Percentiles rank a stretch among this genome's conserved stretches.
Conservation (phyloP, 2,113 vertebrate genomes). For the Lycaon pictus region DNA sequence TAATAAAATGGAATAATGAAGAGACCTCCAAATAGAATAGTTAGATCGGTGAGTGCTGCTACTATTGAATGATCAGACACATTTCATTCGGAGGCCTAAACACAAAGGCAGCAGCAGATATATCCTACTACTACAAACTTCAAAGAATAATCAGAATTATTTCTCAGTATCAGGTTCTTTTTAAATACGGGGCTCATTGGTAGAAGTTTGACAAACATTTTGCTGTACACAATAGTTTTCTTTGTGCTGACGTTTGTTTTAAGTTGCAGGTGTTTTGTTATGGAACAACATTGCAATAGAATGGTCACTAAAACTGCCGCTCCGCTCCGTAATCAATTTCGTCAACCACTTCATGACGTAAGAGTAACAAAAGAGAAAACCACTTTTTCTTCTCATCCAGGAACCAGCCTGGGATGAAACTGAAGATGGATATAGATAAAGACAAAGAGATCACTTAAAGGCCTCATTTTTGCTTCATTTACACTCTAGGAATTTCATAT, state of each 20-base stretch:
- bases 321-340: not conserved
- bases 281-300: constrained; percentile 24
- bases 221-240: not conserved
- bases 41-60: not conserved
- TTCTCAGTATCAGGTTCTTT: not conserved
- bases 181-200: not conserved
- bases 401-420: not conserved
- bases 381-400: not conserved
- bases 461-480: constrained; percentile 19
- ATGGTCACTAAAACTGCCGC: not conserved
- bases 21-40: not conserved
- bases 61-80: not conserved
- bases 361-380: constrained; percentile 1
- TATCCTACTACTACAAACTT: not conserved
- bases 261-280: constrained; percentile 42
- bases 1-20: constrained; percentile 17
- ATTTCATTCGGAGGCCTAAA: not conserved
- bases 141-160: not conserved
- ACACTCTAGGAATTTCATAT: constrained; percentile 6
- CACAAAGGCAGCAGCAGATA: not conserved
- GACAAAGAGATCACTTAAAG: not conserved
- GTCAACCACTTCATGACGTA: not conserved
- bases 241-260: constrained; percentile 56
- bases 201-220: constrained; percentile 29
- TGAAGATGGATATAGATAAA: not conserved